phyloP scores from a whole-genome alignment of 2,888 invertebrate species.

The Sthenelais limicola region DNA sequence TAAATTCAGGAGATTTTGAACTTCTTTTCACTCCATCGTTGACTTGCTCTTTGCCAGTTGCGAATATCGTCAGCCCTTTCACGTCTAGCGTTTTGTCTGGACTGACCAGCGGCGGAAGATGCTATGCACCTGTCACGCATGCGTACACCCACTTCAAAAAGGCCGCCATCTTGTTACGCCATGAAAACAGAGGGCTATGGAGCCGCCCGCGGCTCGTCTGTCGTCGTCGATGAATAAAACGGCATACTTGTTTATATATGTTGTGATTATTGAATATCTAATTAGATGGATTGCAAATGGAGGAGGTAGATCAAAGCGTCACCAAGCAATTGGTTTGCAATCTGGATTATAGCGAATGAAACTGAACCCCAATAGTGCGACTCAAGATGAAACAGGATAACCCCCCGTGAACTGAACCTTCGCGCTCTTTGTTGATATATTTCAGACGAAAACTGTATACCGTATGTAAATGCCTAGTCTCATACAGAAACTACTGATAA shows the following conservation, averaged over 20 bases:
- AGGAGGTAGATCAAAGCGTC: background rate
- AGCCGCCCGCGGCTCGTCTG: no score
- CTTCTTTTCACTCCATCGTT: no score
- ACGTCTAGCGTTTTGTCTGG: no score
- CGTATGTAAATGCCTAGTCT: no score
- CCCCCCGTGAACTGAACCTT: no score
- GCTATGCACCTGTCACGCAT: slow-evolving; percentile 33
- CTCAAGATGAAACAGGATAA: slow-evolving; percentile 20
- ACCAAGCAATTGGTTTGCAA: background rate
- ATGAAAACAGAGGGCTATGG: background rate
- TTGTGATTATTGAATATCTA: slow-evolving; percentile 14
- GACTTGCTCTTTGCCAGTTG: no score
- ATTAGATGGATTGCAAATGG: slow-evolving; percentile 4
- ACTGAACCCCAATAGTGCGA: background rate
- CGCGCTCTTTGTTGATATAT: no score
- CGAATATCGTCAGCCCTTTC: no score
- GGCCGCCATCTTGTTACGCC: slow-evolving; percentile 8
- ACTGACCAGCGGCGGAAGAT: no score
- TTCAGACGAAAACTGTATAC: no score
- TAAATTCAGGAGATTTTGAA: no score
- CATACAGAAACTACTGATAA: no score
- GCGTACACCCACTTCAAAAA: background rate
- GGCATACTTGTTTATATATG: slow-evolving; percentile 27
- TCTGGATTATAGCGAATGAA: slow-evolving; percentile 1
- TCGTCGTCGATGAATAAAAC: slow-evolving; percentile 12